These are phyloP conservation scores for Aporophyla lueneburgensis DNA, from an alignment of 2,888 invertebrate genomes.

Conservation along the genomic window DNA sequence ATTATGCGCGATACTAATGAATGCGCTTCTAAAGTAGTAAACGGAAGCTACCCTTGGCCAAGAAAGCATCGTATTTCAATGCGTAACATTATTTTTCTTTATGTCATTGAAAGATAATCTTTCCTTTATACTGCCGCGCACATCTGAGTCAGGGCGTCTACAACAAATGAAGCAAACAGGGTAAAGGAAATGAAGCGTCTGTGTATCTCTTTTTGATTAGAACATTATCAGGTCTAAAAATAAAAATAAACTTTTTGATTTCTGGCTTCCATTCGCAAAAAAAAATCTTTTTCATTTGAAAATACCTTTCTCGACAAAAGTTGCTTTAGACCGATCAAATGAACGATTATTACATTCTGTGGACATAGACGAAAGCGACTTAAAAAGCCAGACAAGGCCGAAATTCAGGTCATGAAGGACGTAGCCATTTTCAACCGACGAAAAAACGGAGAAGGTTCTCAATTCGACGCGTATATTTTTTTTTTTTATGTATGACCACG, in stretches of 20 bases:
- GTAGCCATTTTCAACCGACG: slow-evolving; percentile 10
- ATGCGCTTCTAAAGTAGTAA: slow-evolving; percentile 6
- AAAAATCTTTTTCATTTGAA: background rate
- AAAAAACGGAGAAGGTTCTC: too few relatives aligned
- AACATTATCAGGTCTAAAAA: slow-evolving; percentile 1
- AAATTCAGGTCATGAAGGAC: slow-evolving; percentile 22
- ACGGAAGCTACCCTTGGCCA: background rate
- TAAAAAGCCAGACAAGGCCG: slow-evolving; percentile 39
- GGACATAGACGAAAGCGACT: slow-evolving; percentile 29
- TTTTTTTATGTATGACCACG: too few relatives aligned
- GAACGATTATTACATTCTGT: slow-evolving; percentile 35
- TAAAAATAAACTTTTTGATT: slow-evolving; percentile 12
- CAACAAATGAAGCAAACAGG: slow-evolving; percentile 41
- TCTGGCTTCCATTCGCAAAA: background rate
- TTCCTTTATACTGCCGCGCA: slow-evolving; percentile 26
- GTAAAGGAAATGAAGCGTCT: slow-evolving; percentile 41
- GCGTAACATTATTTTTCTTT: slow-evolving; percentile 20
- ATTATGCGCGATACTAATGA: slow-evolving; percentile 15
- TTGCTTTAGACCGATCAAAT: slow-evolving; percentile 9
- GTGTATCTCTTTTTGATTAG: slow-evolving; percentile 20
- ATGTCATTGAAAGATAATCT: slow-evolving; percentile 48
- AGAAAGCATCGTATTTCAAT: slow-evolving; percentile 39
- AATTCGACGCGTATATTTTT: too few relatives aligned
- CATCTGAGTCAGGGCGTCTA: slow-evolving; percentile 20
- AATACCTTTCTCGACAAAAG: slow-evolving; percentile 9